A percentile compares a stretch with the other conserved stretches of the same genome.
Evolutionary conservation across 2,113 vertebrate genomes (phyloP).

Genomic region (Naja naja): DNA sequence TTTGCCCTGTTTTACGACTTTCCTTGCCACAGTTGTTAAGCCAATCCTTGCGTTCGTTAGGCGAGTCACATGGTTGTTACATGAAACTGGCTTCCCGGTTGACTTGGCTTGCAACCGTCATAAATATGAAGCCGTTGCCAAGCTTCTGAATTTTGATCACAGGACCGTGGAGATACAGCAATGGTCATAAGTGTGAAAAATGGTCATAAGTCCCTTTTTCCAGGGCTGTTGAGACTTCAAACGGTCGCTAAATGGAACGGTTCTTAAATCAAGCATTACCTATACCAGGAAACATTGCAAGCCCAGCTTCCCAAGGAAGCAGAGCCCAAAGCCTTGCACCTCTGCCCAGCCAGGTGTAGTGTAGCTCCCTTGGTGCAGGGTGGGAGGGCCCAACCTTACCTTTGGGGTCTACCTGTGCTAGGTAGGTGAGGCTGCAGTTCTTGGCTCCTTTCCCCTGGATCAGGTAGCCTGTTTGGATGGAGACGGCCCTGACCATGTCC

Average conservation of each 20-base stretch:
- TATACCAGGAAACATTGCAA: background rate
- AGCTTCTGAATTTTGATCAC: no score
- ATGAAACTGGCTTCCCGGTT: no score
- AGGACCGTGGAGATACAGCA: no score
- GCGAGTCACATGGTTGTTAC: no score
- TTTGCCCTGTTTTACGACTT: no score
- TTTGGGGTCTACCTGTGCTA: constrained; percentile 94
- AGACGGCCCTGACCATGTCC: constrained; percentile 89
- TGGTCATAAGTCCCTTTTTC: background rate
- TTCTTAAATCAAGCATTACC: no score
- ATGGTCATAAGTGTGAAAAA: background rate
- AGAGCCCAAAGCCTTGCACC: background rate
- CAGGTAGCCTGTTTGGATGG: constrained; percentile 93
- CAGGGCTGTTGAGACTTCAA: background rate
- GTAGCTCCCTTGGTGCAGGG: background rate
- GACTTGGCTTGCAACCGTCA: no score
- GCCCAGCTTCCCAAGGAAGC: background rate
- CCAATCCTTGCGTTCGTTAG: no score
- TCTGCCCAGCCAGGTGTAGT: background rate
- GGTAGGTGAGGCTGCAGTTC: constrained; percentile 85
- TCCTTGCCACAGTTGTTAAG: no score
- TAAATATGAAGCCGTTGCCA: no score
- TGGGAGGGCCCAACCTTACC: constrained; percentile 68
- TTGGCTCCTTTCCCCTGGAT: constrained; percentile 82
- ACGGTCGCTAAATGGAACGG: background rate